Percentiles rank a stretch among this genome's conserved stretches.
phyloP scores from a whole-genome alignment of 2,888 invertebrate species.

The Polymixis lichenea region DNA sequence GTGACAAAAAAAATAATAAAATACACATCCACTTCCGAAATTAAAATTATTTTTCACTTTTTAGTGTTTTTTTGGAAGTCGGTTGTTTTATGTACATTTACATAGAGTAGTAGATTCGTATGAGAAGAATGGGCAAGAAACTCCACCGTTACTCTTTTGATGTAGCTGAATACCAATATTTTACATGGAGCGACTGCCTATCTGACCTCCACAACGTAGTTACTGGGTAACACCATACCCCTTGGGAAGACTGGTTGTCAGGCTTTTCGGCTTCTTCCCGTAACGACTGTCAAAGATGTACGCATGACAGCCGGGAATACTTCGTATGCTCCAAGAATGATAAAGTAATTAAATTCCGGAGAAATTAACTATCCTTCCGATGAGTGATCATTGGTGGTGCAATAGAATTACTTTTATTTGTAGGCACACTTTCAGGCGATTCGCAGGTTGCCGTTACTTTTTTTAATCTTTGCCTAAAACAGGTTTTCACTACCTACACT shows the following conservation, averaged over 20 bases:
- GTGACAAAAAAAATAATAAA: too few relatives aligned
- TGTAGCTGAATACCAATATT: background rate
- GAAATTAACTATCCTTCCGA: background rate
- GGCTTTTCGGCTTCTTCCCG: background rate
- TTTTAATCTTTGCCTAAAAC: background rate
- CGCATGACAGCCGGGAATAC: background rate
- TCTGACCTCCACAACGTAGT: background rate
- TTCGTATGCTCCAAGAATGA: background rate
- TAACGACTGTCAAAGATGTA: background rate
- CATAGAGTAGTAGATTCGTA: too few relatives aligned
- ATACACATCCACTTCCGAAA: too few relatives aligned
- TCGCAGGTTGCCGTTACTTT: background rate
- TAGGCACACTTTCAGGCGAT: background rate
- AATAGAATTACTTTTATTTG: background rate
- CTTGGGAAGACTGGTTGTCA: background rate
- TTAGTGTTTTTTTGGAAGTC: too few relatives aligned
- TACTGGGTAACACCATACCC: background rate
- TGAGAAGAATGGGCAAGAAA: too few relatives aligned
- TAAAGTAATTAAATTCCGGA: background rate
- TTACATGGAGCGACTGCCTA: background rate
- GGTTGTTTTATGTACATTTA: too few relatives aligned
- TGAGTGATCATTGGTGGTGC: background rate
- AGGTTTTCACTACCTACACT: background rate
- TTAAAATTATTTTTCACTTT: too few relatives aligned
- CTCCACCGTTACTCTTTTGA: too few relatives aligned